phyloP scores from a whole-genome alignment of 2,113 vertebrate genomes.

The Rissa tridactyla region DNA sequence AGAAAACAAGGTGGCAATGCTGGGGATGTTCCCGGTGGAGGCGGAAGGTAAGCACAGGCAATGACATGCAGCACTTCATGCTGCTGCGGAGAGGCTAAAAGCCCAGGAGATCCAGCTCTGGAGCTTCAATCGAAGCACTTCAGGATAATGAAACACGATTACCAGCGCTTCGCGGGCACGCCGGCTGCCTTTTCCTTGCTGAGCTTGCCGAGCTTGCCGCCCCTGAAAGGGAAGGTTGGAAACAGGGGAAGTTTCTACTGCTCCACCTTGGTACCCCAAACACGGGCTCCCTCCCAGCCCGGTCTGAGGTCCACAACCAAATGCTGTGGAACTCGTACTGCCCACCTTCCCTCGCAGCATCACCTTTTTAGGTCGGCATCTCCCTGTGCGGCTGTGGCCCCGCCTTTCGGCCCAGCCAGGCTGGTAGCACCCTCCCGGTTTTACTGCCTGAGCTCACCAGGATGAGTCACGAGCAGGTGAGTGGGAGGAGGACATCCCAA shows the following conservation, averaged over 20 bases:
- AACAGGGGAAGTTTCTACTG: not conserved
- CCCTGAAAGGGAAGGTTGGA: not conserved
- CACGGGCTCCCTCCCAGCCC: not conserved
- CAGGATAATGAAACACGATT: not conserved
- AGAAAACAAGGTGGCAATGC: not conserved
- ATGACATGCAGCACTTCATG: rapidly evolving
- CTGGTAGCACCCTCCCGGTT: not conserved
- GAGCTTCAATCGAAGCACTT: not conserved
- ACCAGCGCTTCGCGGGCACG: rapidly evolving
- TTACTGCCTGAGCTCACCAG: not conserved
- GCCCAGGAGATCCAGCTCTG: not conserved
- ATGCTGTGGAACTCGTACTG: rapidly evolving
- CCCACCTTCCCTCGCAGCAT: not conserved
- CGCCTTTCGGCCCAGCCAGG: not conserved
- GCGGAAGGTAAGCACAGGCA: not conserved
- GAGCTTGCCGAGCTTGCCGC: not conserved
- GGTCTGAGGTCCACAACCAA: not conserved
- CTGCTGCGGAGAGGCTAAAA: not conserved
- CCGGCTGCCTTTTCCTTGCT: not conserved
- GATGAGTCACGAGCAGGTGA: not conserved
- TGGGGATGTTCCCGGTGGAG: rapidly evolving
- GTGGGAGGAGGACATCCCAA: not conserved
- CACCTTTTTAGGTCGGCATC: not conserved
- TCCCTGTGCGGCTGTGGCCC: not conserved
- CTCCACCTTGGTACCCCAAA: not conserved